Conservation (phyloP, 1,140 invertebrate species). For the Medauroidea extradentata region DNA sequence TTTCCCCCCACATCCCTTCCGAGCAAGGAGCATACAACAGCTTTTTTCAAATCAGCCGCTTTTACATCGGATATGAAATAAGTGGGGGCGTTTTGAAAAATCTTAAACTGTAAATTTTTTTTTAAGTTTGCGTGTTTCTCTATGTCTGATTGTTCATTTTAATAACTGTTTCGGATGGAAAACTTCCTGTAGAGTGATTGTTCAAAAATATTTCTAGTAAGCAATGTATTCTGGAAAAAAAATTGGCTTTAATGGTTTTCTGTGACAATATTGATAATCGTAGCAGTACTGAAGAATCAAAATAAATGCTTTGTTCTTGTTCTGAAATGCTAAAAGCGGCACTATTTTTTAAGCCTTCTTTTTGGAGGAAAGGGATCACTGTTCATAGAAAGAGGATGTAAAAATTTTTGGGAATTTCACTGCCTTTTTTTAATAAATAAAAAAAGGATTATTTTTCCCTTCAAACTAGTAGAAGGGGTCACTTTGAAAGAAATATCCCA, state of each 20-base stretch:
- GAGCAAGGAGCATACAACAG: constrained; percentile 4
- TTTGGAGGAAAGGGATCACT: neutral
- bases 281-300: neutral
- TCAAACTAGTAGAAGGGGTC: constrained; percentile 4
- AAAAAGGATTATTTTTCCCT: neutral
- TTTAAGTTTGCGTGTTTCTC: constrained; percentile 2
- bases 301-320: constrained; percentile 6
- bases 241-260: neutral
- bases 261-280: neutral
- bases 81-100: constrained; percentile 25
- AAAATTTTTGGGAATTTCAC: neutral
- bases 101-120: neutral
- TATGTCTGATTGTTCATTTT: constrained; percentile 1
- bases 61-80: neutral
- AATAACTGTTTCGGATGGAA: neutral
- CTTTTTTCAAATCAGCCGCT: neutral
- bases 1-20: constrained; percentile 2
- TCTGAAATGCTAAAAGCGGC: neutral
- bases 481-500: neutral
- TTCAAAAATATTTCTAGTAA: neutral
- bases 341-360: neutral
- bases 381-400: neutral
- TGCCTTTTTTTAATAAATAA: constrained; percentile 7
- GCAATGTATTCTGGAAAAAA: neutral
- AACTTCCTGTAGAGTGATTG: constrained; percentile 5